Base-by-base conservation (phyloP, 2,797 vertebrate species). In the Acrocephalus scirpaceus region DNA sequence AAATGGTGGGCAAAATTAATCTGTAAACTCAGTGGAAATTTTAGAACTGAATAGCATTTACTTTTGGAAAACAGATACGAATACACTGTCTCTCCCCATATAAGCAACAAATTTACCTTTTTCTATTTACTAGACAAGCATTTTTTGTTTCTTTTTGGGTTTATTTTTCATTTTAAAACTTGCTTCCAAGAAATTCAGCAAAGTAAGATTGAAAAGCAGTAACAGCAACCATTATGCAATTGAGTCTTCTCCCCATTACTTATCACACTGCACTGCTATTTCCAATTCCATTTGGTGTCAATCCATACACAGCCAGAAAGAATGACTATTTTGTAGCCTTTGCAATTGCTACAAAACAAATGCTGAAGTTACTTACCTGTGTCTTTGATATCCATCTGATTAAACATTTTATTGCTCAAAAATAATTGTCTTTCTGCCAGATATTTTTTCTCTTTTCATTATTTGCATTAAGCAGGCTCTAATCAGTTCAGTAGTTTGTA, bases 381-480 rank as follows among this genome's bases (percentile, higher is more conserved):
- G 89, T 34, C 53, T 78, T 60, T 82, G 51, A 86, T 70, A 92
- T 66, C 29, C 11, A 34, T 56, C 27, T 71, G 56, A 94, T 83
- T 86, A 66, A 82, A 82, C 36, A 69, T 44, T 78, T 75, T 40
- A 30, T 40, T 61, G 60, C 54, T 88, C 90, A 93, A 81, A 83
- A 86, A 17, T 67, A 86, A 74, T 50, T 16, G 10, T 72, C 50
- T 62, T 44, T 53, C 58, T 89, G 58, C 4, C 30, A 67, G 74
- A 30, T 81, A 66, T 74, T 81, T 56, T 81, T 73, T 82, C 84
- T 22, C 65, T 82, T 91, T 94, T 86, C 51, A 10, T 26, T 26
- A 92, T 67, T 67, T 94, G 56, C 69, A 92, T 78, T 74, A 86
- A 96, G 51, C 34, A 73, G 88, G 30, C 48, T 92, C 10, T 60